phyloP scores from a whole-genome alignment of 2,113 vertebrate species.

The Pelodiscus sinensis region DNA sequence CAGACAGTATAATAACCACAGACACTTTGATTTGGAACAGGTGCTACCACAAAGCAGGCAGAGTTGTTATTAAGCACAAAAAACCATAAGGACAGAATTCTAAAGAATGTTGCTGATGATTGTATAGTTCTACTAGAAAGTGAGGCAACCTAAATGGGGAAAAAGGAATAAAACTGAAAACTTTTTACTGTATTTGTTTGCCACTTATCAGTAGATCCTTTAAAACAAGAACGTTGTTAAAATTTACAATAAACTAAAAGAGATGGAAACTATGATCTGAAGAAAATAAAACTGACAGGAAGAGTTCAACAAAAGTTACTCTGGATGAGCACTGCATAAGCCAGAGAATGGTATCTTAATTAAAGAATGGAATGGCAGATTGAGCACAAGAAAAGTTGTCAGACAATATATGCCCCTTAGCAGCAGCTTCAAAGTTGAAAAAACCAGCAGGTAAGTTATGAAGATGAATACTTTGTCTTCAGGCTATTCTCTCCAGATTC shows the following conservation, averaged over 20 bases:
- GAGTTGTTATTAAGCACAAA: not conserved
- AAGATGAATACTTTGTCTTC: not conserved
- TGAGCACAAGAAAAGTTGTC: not conserved
- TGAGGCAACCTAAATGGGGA: not conserved
- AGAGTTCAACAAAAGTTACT: too few relatives aligned
- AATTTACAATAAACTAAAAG: not conserved
- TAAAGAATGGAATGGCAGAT: not conserved
- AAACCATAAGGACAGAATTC: not conserved
- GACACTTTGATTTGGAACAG: not conserved
- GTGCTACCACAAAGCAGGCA: not conserved
- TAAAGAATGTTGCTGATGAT: not conserved
- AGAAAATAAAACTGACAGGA: not conserved
- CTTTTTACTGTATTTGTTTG: not conserved
- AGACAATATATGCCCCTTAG: rapidly evolving
- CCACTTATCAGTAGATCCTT: not conserved
- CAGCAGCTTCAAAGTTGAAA: not conserved
- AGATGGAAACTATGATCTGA: not conserved
- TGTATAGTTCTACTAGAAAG: not conserved
- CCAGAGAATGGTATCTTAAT: not conserved
- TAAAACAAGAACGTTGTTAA: not conserved
- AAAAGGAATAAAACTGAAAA: not conserved
- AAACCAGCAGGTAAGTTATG: not conserved
- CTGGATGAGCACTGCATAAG: not conserved
- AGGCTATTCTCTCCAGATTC: not conserved
- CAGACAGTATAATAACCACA: not conserved